A percentile compares a stretch with the other conserved stretches of the same genome.
Conservation (phyloP, 2,888 invertebrate species). For the Lissocephala sabroskyi region DNA sequence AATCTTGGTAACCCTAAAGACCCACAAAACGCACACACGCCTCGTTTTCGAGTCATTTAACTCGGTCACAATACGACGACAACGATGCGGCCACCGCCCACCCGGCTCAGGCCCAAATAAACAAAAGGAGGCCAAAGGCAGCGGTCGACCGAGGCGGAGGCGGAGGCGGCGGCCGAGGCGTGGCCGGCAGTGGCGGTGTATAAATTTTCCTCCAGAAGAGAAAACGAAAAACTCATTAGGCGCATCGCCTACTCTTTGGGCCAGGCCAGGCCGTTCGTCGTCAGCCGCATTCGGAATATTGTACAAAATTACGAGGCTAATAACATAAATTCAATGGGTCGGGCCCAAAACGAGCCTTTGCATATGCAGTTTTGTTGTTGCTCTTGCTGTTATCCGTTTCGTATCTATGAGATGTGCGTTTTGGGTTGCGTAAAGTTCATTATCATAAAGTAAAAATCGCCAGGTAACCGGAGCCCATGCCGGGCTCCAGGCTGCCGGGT, state of each 20-base stretch:
- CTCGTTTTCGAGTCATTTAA: too few relatives aligned
- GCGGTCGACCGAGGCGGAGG: too few relatives aligned
- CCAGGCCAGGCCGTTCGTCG: too few relatives aligned
- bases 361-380: slow-evolving; percentile 17
- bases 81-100: too few relatives aligned
- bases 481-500: slow-evolving; percentile 3
- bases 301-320: slow-evolving; percentile 52
- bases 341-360: slow-evolving; percentile 25
- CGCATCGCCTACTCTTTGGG: slow-evolving; percentile 54
- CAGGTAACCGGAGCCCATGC: too few relatives aligned
- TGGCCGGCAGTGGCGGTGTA: slow-evolving; percentile 54
- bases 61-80: too few relatives aligned
- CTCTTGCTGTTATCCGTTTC: background rate
- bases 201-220: slow-evolving; percentile 37
- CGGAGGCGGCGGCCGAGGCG: too few relatives aligned
- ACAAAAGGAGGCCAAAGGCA: too few relatives aligned
- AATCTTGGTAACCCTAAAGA: too few relatives aligned
- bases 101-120: background rate
- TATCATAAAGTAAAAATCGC: slow-evolving; percentile 28
- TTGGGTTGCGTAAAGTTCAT: slow-evolving; percentile 46
- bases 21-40: too few relatives aligned
- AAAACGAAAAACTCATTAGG: slow-evolving; percentile 52
- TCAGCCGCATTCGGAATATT: too few relatives aligned
- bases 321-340: slow-evolving; percentile 46
- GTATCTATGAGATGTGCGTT: slow-evolving; percentile 45